These are phyloP conservation scores for Aporophyla nigra DNA, from an alignment of 2,888 invertebrate species.

Conservation along the genomic window DNA sequence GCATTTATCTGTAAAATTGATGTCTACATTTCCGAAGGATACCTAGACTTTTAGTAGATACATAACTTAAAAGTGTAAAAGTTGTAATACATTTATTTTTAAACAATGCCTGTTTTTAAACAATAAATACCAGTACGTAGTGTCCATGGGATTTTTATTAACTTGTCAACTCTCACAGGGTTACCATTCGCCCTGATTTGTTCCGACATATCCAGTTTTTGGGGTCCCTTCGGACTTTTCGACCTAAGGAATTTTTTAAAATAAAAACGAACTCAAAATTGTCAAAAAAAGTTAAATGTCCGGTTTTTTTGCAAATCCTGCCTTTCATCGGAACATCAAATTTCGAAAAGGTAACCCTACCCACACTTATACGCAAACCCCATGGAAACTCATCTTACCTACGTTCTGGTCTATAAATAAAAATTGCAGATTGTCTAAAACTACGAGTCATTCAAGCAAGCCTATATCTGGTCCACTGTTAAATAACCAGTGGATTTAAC, in stretches of 20 bases:
- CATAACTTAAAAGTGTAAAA: constrained; percentile 7
- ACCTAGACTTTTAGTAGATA: constrained; percentile 5
- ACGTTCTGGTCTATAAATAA: background rate
- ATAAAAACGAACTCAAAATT: no score
- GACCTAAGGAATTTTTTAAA: background rate
- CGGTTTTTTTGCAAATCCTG: background rate
- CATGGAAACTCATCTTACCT: background rate
- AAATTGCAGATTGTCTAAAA: background rate
- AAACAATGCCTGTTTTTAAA: constrained; percentile 26
- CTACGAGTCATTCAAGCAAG: background rate
- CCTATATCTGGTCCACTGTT: background rate
- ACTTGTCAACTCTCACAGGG: background rate
- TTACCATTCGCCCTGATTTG: background rate
- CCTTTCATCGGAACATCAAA: background rate
- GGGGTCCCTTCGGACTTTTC: no score
- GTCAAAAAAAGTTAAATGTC: background rate
- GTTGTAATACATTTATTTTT: constrained; percentile 27
- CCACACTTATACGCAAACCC: background rate
- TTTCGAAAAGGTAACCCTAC: background rate
- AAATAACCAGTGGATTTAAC: background rate
- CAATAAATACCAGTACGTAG: constrained; percentile 49
- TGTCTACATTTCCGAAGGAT: constrained; percentile 5
- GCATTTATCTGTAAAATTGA: constrained; percentile 18
- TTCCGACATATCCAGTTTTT: background rate
- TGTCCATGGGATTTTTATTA: constrained; percentile 38